Evolutionary conservation across 2,113 vertebrate species (phyloP), one percentile per base, ranked within the genome.

Genomic region (Rattus rattus): DNA sequence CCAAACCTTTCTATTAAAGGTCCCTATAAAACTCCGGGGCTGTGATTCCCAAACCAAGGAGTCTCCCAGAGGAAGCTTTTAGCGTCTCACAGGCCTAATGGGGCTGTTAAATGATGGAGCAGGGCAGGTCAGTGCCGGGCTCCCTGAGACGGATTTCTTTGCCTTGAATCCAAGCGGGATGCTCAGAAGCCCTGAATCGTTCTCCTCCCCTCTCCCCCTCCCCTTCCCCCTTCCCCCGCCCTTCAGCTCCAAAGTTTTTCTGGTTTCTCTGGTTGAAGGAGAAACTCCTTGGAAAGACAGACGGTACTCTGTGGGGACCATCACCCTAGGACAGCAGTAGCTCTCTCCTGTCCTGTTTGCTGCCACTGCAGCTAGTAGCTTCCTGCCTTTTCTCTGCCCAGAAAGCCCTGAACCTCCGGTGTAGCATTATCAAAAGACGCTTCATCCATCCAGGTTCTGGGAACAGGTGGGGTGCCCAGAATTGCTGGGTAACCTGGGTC

Each of bases 1-100:
- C 87, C 80, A 89, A 97, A 65, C 5, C 39, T 95, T 70, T 92
- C 77, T 83, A 75, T 93, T 80, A 95, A 96, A 95, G 19, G 26
- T 54, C 26, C 76, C 63, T 83, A 24, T 92, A 94, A 95, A 97
- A 90, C 54, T 10, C 24, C 54, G 88, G 59, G 22, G 7, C 54
- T 70, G 76, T 90, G 54, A 86, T 85, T 69, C 59, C 7, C 90
- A 96, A 92, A 92, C 75, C 39, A 54, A 88, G 84, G 59, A 84
- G 61, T 86, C 84, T 95, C 89, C 36, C 49, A 88, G 17, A 81
- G 84, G 80, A 93, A 81, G 87, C 20, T 33, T 81, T 96, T 72
- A 84, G 89, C 52, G 28, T 75, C 85, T 72, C 36, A 63, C n/a
- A 73, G 80, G 81, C 54, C 83, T 92, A 92, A 83, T 24, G 36